Base-by-base conservation (phyloP, 2,113 vertebrate species). In the Eulemur rufifrons region DNA sequence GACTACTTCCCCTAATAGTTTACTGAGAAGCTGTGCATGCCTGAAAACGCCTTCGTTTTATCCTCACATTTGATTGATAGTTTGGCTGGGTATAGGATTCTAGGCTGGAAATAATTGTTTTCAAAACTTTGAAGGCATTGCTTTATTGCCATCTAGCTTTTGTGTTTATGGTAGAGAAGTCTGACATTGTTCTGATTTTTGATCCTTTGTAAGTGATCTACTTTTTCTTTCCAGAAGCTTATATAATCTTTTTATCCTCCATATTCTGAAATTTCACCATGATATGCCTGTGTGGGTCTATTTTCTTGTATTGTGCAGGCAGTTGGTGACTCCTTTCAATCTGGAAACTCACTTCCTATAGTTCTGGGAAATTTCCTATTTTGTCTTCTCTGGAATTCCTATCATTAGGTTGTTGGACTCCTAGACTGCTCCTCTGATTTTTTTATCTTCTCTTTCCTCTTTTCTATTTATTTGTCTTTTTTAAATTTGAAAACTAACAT, bases 401-500 rank as follows among this genome's bases (percentile, higher is more conserved):
- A 8, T 84, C 15, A 32, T 47, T 63, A 1, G 0, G 21, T 15
- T 68, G 27, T 71, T 89, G 42, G 61, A 68, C 23, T 61, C 42
- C 23, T 52, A 71, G 42, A 45, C 37, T 54, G 42, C 42, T 78
- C 52, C 27, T 76, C 77, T 78, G 45, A 25, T 42, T 64, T 64
- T 45, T 56, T 86, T n/a, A 6, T 81, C 20, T 54, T 39, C 42
- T 85, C 47, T 74, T 25, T 47, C 20, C 61, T 80, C 37, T 45
- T 78, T 27, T 54, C 29, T n/a, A 45, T 47, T 95, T 63, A 68
- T 50, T 64, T 68, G 32, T 56, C 20, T 87, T 74, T 74, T 76
- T 39, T 39, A 61, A 99, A 99, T 99, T 99, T 99, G 98, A 99
- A 99, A 99, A 99, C 98, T 99, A 99, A 99, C 98, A 98, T 99